These are phyloP conservation scores for Scrobipalpa costella DNA, from an alignment of 2,888 invertebrate species.

Conservation along the genomic window DNA sequence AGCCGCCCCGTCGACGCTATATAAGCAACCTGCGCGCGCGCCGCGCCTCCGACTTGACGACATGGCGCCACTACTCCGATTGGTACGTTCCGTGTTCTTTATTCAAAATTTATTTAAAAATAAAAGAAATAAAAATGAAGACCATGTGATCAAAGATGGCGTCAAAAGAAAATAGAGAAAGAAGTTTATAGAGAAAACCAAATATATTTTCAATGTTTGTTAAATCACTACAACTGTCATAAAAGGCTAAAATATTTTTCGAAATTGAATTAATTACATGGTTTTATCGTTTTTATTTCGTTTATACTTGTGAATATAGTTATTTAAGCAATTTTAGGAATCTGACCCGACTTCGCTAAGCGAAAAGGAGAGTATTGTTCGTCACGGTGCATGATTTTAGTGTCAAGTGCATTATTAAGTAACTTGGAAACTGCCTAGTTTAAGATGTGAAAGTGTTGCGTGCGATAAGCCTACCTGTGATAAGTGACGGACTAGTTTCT, in stretches of 20 bases:
- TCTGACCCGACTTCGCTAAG: constrained; percentile 2
- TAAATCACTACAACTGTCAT: no score
- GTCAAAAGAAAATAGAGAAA: not conserved
- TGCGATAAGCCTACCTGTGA: constrained; percentile 48
- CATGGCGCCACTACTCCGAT: constrained; percentile 70
- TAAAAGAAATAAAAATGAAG: not conserved
- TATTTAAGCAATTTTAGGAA: not conserved
- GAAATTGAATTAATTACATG: no score
- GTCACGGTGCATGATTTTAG: constrained; percentile 4
- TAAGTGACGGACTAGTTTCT: constrained; percentile 45
- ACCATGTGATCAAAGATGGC: not conserved
- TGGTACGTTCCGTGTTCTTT: constrained; percentile 65
- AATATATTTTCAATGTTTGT: no score
- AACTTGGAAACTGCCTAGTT: constrained; percentile 25
- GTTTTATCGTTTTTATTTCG: no score
- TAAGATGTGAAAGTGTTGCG: constrained; percentile 36
- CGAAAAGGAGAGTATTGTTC: constrained; percentile 4
- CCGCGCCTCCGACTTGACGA: constrained; percentile 72
- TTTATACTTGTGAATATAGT: no score
- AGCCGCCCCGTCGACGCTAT: constrained; percentile 57
- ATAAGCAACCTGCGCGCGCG: constrained; percentile 63
- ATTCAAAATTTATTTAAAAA: constrained; percentile 34
- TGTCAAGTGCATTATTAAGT: constrained; percentile 27
- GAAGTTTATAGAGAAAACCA: not conserved
- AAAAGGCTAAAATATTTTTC: no score